Base-by-base conservation (phyloP, 2,113 vertebrate species). In the Ictidomys tridecemlineatus region DNA sequence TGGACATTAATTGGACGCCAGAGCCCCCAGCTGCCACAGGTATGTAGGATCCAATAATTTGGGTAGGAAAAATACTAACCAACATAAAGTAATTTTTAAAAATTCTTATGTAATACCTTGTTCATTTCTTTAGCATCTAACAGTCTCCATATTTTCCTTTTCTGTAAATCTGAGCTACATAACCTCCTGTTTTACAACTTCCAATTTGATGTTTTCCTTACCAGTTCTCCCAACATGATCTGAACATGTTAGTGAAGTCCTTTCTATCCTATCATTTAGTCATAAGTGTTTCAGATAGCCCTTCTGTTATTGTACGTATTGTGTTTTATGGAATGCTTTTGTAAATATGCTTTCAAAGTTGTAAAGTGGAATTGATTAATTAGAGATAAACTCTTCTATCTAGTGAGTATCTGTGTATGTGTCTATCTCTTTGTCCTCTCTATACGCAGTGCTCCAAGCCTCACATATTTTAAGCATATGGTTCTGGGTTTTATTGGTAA, bases 21-120 rank as follows among this genome's bases (percentile, higher is more conserved):
- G 98, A 99, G 99, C 92, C 99, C 99, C 39, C 99, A 99, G 79
- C 97, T 99, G 84, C 99, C 99, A 73, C 99, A 99, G 99, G 99
- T 99, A 95, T 20, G 98, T 98, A 89, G 39, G 7, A 56, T 84
- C 28, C 45, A 45, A 82, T 70, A 90, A 90, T 77, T 89, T 79
- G 73, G 28, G 74, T 34, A 76, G 56, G 45, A 73, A 74, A 76
- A 70, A 32, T 12, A 77, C 37, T 61, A 85, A 89, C 56, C 22
- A 77, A 5, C 20, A 93, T 39, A 32, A 85, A 48, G 13, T 85
- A 72, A 70, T 39, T 69, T 42, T 78, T 10, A n/a, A 72, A 92
- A 92, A 85, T 5, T 30, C 12, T 96, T n/a, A 6, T 70, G 32
- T n/a, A 78, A 42, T 32, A 58, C 10, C n/a, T 91, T 67, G 8